Conservation (phyloP, 2,113 vertebrate species). For the Verasper variegatus region DNA sequence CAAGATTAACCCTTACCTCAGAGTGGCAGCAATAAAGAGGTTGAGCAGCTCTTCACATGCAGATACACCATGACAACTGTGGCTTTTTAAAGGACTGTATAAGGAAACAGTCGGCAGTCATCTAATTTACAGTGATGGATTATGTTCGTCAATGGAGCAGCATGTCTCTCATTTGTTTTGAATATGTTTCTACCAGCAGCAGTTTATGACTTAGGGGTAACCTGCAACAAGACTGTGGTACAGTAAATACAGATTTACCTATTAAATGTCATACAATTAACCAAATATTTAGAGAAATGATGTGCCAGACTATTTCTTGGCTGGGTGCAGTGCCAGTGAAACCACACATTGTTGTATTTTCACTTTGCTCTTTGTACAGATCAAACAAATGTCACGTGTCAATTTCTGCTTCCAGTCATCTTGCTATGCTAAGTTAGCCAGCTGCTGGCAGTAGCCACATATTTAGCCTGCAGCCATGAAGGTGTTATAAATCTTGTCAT, state of each 20-base stretch:
- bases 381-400: no score
- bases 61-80: neutral
- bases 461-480: neutral
- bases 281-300: neutral
- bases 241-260: no score
- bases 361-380: neutral
- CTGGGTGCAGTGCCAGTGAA: neutral
- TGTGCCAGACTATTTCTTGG: neutral
- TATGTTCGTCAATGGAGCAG: conserved; percentile 32
- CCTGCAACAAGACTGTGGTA: conserved; percentile 2
- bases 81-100: neutral
- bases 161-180: conserved; percentile 24
- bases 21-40: neutral
- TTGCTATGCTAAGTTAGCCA: neutral
- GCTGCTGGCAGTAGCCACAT: neutral
- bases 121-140: conserved; percentile 39
- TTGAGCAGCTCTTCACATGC: neutral
- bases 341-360: neutral
- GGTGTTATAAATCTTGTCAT: neutral
- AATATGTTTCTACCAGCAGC: conserved; percentile 39
- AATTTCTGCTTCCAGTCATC: neutral
- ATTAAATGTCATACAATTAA: no score
- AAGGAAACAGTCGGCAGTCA: neutral
- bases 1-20: neutral
- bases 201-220: conserved; percentile 40